These are phyloP conservation scores for Lophotriccus pileatus DNA, from an alignment of 2,797 vertebrate genomes.

Conservation along the genomic window DNA sequence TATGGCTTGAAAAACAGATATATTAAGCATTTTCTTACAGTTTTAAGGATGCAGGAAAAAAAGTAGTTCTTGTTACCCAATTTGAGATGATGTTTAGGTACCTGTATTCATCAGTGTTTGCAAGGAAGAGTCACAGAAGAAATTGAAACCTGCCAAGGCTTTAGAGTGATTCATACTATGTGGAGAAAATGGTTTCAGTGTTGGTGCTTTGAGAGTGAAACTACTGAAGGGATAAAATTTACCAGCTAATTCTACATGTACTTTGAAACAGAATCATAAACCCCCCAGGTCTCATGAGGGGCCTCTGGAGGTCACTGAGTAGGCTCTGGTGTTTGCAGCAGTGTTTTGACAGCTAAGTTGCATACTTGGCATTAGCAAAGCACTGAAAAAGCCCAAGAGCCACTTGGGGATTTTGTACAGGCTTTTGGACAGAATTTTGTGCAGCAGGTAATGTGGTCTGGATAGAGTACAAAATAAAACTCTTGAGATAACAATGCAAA, in stretches of 20 bases:
- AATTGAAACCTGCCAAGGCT: not conserved
- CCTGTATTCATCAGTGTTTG: not conserved
- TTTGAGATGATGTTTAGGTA: not conserved
- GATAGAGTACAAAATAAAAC: not conserved
- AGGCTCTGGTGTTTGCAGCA: not conserved
- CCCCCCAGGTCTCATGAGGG: not conserved
- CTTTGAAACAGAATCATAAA: not conserved
- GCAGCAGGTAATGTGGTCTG: not conserved
- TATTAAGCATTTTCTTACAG: not conserved
- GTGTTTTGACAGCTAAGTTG: not conserved
- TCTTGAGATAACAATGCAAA: not conserved
- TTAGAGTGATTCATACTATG: not conserved
- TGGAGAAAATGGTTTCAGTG: not conserved
- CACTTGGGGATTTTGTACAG: not conserved
- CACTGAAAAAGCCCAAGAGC: not conserved
- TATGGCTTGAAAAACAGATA: not conserved
- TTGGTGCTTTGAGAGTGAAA: not conserved
- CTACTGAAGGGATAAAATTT: not conserved
- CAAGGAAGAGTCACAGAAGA: not conserved
- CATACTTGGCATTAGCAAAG: not conserved
- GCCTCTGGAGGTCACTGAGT: not conserved
- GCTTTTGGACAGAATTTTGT: not conserved
- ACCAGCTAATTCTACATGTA: not conserved
- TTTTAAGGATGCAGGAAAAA: not conserved
- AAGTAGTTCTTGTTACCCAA: not conserved